Conservation (phyloP, 1,140 invertebrate genomes). For the Hylaeus anthracinus region DNA sequence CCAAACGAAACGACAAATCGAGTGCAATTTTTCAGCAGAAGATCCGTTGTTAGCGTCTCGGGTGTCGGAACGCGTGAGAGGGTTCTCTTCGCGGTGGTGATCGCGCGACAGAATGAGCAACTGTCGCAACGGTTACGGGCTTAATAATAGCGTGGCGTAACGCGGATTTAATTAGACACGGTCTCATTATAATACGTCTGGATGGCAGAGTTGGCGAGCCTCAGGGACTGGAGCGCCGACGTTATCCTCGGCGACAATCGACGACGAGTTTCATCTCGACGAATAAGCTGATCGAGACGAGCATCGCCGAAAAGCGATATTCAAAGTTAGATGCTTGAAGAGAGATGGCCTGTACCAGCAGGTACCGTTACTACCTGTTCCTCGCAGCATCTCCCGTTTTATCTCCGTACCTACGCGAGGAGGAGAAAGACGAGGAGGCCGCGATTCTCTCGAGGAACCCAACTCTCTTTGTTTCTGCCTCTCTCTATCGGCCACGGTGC, state of each 20-base stretch:
- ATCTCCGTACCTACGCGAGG: constrained; percentile 14
- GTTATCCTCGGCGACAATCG: background rate
- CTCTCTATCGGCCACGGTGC: background rate
- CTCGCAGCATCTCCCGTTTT: constrained; percentile 43
- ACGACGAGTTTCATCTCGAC: background rate
- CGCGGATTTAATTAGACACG: constrained; percentile 33
- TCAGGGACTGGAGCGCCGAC: background rate
- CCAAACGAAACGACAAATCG: background rate
- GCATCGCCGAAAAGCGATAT: constrained; percentile 23
- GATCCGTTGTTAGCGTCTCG: background rate
- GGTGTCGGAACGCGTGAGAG: background rate
- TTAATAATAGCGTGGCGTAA: constrained; percentile 9
- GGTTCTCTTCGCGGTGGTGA: background rate
- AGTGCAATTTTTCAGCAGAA: background rate
- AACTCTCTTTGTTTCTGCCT: background rate
- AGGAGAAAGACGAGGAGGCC: constrained; percentile 13
- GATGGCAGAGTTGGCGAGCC: background rate
- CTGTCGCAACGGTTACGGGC: constrained; percentile 7
- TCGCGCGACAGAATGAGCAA: constrained; percentile 4
- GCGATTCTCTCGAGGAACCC: constrained; percentile 3
- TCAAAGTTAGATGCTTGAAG: constrained; percentile 29
- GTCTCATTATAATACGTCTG: constrained; percentile 8
- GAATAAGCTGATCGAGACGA: constrained; percentile 23
- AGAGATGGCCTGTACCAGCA: constrained; percentile 21
- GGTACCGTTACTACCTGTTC: constrained; percentile 67